phyloP scores from a whole-genome alignment of 64 coral and sea anemone species.

The Orbicella faveolata region DNA sequence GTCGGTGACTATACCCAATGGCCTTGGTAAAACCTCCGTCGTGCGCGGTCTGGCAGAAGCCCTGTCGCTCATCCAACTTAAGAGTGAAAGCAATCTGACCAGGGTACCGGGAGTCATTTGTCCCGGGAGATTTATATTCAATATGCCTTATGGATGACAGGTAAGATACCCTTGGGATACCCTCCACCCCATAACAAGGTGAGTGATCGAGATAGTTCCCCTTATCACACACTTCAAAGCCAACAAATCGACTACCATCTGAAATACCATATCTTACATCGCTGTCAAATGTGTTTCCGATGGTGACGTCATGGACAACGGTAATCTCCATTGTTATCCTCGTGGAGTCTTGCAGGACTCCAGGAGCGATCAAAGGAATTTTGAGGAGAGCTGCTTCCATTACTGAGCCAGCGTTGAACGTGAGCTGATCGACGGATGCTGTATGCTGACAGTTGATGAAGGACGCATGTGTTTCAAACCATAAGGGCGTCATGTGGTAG shows the following conservation, averaged over 20 bases:
- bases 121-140: neutral
- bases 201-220: neutral
- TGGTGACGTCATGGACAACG: neutral
- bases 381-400: conserved; percentile 9
- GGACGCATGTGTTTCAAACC: conserved; percentile 28
- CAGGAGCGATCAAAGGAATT: conserved; percentile 26
- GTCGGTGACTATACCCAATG: conserved; percentile 23
- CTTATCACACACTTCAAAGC: conserved; percentile 35
- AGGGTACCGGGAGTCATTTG: neutral
- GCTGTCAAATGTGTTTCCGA: conserved; percentile 14
- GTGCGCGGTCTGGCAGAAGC: conserved; percentile 47
- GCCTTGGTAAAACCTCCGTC: conserved; percentile 38
- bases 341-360: neutral
- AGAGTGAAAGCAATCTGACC: conserved; percentile 49
- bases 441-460: conserved; percentile 35
- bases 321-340: conserved; percentile 32
- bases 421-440: conserved; percentile 37
- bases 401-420: conserved; percentile 34
- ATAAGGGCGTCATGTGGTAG: conserved; percentile 32
- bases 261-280: conserved; percentile 46
- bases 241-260: conserved; percentile 25
- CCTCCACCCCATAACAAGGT: conserved; percentile 28
- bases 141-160: neutral
- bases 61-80: conserved; percentile 47
- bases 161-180: conserved; percentile 1